A percentile compares a stretch with the other conserved stretches of the same genome.
Conservation (phyloP, 2,113 vertebrate species). For the Apus apus region DNA sequence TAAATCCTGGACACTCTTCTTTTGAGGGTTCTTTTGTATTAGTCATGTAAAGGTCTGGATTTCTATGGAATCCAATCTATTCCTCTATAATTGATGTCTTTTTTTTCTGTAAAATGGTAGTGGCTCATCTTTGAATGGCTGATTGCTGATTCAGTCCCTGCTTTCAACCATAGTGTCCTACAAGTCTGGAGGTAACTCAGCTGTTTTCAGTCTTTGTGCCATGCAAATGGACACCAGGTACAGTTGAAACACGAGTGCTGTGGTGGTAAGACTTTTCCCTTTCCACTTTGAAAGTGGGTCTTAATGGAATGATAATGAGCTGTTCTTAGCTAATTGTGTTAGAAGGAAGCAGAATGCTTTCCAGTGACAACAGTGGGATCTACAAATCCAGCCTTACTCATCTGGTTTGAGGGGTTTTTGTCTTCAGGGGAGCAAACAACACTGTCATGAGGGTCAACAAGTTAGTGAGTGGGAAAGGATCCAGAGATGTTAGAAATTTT, state of each 20-base stretch:
- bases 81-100: not conserved
- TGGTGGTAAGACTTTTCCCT: not conserved
- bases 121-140: not conserved
- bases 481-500: not conserved
- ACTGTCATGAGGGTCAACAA: not conserved
- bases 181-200: not conserved
- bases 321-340: conserved; percentile 1
- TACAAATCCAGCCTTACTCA: not conserved
- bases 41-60: not conserved
- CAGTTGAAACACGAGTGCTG: not conserved
- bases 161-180: not conserved
- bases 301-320: not conserved
- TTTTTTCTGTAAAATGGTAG: not conserved
- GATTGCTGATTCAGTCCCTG: not conserved
- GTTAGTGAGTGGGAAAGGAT: not conserved
- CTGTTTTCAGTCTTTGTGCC: not conserved
- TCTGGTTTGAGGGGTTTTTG: not conserved
- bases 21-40: not conserved
- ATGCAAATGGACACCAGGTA: not conserved
- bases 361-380: not conserved
- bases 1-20: not conserved
- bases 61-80: not conserved
- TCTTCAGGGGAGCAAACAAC: not conserved
- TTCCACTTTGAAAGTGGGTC: not conserved
- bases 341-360: not conserved